Evolutionary conservation across 2,797 vertebrate species (phyloP), one percentile per base, ranked within the genome.

Genomic region (Podarcis lilfordi): DNA sequence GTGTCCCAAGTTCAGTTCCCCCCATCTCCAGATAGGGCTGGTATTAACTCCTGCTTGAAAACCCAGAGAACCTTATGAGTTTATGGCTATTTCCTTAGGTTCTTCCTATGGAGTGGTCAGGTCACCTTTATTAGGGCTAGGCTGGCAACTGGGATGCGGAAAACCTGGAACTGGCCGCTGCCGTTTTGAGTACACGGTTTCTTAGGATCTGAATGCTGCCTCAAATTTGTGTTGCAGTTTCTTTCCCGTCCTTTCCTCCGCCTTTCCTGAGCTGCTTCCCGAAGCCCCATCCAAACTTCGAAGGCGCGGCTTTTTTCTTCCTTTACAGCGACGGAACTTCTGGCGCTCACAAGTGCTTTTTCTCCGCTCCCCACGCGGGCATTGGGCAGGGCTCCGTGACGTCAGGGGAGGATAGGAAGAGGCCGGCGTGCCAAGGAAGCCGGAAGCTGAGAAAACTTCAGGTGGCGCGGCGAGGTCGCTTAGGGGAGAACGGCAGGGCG

Each of bases 381-480:
- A 86, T 23, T 64, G 75, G 81, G 13, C 35, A 17, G 50, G 8
- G 72, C 71, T 72, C 27, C 17, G 8, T 81, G 88, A 82, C 78
- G 78, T 59, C 83, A 89, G 40, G 40, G 5, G 27, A 25, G 32
- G 40, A 17, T 27, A 92, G 69, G 66, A 19, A 76, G 86, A 66
- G 86, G 50, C 66, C 7, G 35, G 71, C 83, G 5, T 71, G 35
- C 55, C 50, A 6, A 79, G 37, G 15, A 83, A 68, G 88, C 78
- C 78, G 59, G 88, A 89, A 89, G 78, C 78, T 55, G 1, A 3
- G 50, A 15, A 55, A 55, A 55, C 50, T n/a, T 85, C n/a, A 10
- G 43, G 55, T 10, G 3, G n/a, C 32, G 80, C 77, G 0, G 74
- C 1, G 66, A 80, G 68, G 82, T 74, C 82, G 15, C 25, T 80